A percentile compares a stretch with the other conserved stretches of the same genome.
These are phyloP conservation scores for Nymphalis io DNA, from an alignment of 1,140 invertebrate genomes.

Conservation along the genomic window DNA sequence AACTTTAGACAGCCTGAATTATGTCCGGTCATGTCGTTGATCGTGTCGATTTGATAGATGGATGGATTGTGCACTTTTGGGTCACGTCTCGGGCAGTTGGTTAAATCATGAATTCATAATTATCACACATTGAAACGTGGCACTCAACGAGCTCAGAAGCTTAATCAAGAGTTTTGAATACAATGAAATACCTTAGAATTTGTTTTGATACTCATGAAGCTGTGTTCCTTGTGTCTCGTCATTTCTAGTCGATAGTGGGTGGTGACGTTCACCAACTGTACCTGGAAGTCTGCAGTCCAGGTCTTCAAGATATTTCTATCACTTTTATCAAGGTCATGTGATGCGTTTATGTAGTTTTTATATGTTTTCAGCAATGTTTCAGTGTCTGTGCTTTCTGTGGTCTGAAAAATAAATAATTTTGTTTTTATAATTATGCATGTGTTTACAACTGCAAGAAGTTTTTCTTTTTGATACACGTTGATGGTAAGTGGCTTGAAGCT, in stretches of 20 bases:
- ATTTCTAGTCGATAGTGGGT: constrained; percentile 53
- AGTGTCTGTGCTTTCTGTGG: constrained; percentile 18
- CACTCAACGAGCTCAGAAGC: no score
- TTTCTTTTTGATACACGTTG: no score
- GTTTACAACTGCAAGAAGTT: no score
- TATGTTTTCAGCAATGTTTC: constrained; percentile 35
- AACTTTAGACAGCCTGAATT: no score
- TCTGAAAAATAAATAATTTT: constrained; percentile 1
- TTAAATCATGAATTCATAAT: no score
- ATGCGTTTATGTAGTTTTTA: constrained; percentile 44
- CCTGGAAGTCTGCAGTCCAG: constrained; percentile 49
- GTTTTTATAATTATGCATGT: background rate
- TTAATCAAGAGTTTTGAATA: no score
- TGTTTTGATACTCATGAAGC: constrained; percentile 40
- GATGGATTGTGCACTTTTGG: no score
- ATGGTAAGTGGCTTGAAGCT: no score
- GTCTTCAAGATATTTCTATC: constrained; percentile 40
- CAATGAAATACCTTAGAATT: constrained; percentile 38
- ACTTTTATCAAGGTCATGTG: constrained; percentile 42
- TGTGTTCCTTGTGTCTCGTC: constrained; percentile 53
- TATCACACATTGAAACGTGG: constrained; percentile 1
- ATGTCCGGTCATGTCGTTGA: no score
- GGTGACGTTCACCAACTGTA: constrained; percentile 51
- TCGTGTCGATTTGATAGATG: no score
- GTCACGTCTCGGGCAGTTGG: no score